Conservation (phyloP, 2,113 vertebrate species). For the Boleophthalmus pectinirostris region DNA sequence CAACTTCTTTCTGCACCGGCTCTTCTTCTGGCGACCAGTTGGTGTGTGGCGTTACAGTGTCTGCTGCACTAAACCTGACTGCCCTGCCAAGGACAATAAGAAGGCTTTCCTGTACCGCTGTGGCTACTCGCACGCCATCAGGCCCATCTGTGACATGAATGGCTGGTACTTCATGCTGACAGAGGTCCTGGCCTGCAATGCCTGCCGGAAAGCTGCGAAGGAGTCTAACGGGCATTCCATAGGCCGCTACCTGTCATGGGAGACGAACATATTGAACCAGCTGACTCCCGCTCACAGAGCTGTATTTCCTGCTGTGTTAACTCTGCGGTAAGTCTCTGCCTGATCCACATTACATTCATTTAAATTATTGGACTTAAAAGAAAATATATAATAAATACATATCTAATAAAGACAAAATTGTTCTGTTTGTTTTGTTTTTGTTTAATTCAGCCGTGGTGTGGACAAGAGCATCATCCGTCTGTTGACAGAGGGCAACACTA, state of each 20-base stretch:
- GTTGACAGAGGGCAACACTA: constrained; percentile 2
- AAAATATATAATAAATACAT: no score
- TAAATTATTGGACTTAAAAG: not conserved
- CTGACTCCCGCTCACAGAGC: constrained; percentile 26
- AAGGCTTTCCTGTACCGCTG: not conserved
- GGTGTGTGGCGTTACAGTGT: not conserved
- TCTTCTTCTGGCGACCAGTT: constrained; percentile 14
- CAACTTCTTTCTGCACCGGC: not conserved
- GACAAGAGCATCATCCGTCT: not conserved
- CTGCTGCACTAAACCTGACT: not conserved
- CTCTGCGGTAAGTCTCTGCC: constrained; percentile 9
- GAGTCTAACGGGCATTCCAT: not conserved
- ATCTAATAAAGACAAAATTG: not conserved
- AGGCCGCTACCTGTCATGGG: constrained; percentile 21
- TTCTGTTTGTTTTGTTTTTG: not conserved
- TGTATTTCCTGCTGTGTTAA: constrained; percentile 29
- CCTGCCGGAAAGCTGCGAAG: not conserved
- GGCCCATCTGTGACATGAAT: constrained; percentile 26
- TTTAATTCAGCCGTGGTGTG: constrained; percentile 31
- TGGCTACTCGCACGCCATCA: not conserved
- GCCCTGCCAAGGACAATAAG: not conserved
- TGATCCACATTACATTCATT: constrained; percentile 6
- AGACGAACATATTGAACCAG: constrained; percentile 3
- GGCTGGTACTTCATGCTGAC: constrained; percentile 29
- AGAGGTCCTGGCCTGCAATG: constrained; percentile 15